Conservation (phyloP, 2,888 invertebrate genomes). For the Selenia dentaria region DNA sequence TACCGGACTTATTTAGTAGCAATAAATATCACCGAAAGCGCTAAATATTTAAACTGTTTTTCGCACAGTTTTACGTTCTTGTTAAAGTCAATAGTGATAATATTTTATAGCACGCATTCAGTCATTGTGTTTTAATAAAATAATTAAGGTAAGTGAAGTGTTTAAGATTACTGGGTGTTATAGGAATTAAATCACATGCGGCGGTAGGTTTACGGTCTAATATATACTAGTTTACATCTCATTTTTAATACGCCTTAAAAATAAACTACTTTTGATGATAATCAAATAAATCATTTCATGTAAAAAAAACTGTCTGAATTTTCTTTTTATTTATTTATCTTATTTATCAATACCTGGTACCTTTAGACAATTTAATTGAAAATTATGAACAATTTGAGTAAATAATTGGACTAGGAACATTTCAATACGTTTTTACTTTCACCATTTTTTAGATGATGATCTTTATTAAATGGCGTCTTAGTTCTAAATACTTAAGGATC, state of each 20-base stretch:
- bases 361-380: no score
- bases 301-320: no score
- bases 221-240: not conserved
- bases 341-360: no score
- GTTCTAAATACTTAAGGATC: not conserved
- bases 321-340: no score
- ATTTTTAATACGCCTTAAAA: not conserved
- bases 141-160: not conserved
- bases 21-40: no score
- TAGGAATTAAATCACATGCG: not conserved
- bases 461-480: conserved; percentile 1
- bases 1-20: no score
- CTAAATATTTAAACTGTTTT: not conserved
- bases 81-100: not conserved
- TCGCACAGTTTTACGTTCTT: not conserved
- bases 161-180: not conserved
- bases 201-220: not conserved
- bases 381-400: no score
- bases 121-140: not conserved
- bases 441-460: not conserved
- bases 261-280: conserved; percentile 1
- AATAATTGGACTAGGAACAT: no score
- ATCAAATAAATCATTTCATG: no score
- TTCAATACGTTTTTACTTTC: no score
- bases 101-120: not conserved